Conservation (phyloP, 92 coral and sea anemone species). For the Palythoa grandis region DNA sequence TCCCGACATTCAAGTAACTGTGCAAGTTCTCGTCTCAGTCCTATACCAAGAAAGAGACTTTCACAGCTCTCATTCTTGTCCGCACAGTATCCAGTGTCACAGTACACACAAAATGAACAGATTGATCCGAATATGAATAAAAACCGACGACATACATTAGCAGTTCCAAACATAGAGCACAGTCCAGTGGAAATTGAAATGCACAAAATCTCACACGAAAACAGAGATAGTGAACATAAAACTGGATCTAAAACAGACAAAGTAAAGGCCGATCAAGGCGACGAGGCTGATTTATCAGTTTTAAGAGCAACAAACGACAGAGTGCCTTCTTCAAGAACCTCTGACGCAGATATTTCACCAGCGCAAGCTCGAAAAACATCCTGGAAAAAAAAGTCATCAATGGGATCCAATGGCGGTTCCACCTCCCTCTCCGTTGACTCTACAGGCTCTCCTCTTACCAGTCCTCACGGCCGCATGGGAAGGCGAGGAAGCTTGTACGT, state of each 20-base stretch:
- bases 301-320: not conserved
- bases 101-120: not conserved
- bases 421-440: conserved; percentile 75
- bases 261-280: not conserved
- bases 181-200: conserved; percentile 17
- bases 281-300: not conserved
- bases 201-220: not conserved
- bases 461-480: conserved; percentile 86
- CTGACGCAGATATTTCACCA: not conserved
- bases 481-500: conserved; percentile 95
- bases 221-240: not conserved
- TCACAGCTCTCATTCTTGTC: not conserved
- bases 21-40: not conserved
- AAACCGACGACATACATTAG: conserved; percentile 12
- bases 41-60: conserved; percentile 7
- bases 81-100: not conserved
- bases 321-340: not conserved
- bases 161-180: conserved; percentile 25
- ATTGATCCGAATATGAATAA: not conserved
- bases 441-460: conserved; percentile 66
- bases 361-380: conserved; percentile 18
- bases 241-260: not conserved
- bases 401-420: conserved; percentile 49
- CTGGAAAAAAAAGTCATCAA: conserved; percentile 25
- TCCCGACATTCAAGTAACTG: conserved; percentile 54